Evolutionary conservation across 2,113 vertebrate species (phyloP), one percentile per base, ranked within the genome.

Genomic region (Ahaetulla prasina): DNA sequence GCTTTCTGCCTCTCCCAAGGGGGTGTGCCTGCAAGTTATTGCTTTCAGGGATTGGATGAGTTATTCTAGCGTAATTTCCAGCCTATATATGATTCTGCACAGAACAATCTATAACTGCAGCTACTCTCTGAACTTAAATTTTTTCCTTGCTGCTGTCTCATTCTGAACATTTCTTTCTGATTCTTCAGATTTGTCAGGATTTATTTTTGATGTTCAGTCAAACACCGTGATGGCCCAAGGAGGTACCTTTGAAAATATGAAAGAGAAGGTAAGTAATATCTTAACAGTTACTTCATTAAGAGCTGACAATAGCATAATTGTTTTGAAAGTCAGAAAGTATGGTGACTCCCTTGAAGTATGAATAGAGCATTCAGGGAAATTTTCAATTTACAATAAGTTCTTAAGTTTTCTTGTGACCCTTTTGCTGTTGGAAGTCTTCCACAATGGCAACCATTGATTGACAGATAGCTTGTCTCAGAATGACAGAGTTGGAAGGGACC

Each of bases 161-260:
- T 74, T 91, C 93, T 95, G 54, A 94, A 92, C 86, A 23, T 94
- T 91, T 53, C 45, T 87, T 92, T 88, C 92, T 93, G 90, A 93
- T 91, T 93, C 85, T 94, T 12, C 96, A 99, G 99, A 99, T 97
- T 97, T 98, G 0, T 98, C 98, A 5, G 98, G 98, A 86, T 99
- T 99, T 91, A 98, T 99, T 97, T 99, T 99, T 96, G 99, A 99
- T 97, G 98, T 99, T 3, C 98, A 99, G 95, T 99, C 98, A 39
- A 99, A 99, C 92, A 99, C 98, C 91, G 99, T 98, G 89, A 98
- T 99, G 98, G 99, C 98, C 95, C 99, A 99, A 94, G 99, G 99
- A 97, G 98, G 99, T 95, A 97, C 98, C 11, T 98, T 98, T 91
- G 99, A 99, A 92, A 98, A 98, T 96, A 99, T 99, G 98, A 99